These are phyloP conservation scores for Ambastaia sidthimunki DNA, from an alignment of 2,797 vertebrate genomes.

Conservation along the genomic window DNA sequence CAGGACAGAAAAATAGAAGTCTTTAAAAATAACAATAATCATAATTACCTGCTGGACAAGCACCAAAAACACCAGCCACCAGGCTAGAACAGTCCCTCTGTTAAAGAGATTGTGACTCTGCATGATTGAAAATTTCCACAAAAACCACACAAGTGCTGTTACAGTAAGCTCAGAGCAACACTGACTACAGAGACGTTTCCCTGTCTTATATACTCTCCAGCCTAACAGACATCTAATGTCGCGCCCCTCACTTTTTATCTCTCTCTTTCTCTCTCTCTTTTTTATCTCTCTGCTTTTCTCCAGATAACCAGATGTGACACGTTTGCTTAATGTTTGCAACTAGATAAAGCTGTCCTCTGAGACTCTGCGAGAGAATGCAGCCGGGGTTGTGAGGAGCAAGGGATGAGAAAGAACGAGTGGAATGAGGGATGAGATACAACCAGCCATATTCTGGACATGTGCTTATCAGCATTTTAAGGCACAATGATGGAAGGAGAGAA, in stretches of 20 bases:
- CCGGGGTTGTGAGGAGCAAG: slow-evolving; percentile 46
- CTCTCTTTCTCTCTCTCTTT: slow-evolving; percentile 2
- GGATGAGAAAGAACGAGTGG: slow-evolving; percentile 38
- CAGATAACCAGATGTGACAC: slow-evolving; percentile 55
- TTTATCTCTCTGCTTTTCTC: slow-evolving; percentile 49
- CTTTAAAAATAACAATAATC: not conserved
- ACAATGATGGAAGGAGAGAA: not conserved
- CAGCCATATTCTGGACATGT: not conserved
- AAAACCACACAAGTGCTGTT: slow-evolving; percentile 13
- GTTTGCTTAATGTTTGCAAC: slow-evolving; percentile 64
- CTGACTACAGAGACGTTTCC: slow-evolving; percentile 1
- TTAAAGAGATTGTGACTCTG: slow-evolving; percentile 43
- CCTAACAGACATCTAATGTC: slow-evolving; percentile 15
- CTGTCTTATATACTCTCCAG: slow-evolving; percentile 38
- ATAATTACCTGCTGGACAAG: slow-evolving; percentile 61
- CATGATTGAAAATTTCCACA: slow-evolving; percentile 44
- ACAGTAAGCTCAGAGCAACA: slow-evolving; percentile 25
- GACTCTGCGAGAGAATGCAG: slow-evolving; percentile 50
- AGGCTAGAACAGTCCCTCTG: slow-evolving; percentile 38
- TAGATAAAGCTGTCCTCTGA: slow-evolving; percentile 54
- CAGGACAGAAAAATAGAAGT: too few relatives aligned
- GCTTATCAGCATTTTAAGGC: slow-evolving; percentile 25
- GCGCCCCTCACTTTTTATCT: slow-evolving; percentile 4
- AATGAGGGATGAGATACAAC: slow-evolving; percentile 29
- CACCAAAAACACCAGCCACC: slow-evolving; percentile 55